A percentile compares a stretch with the other conserved stretches of the same genome.
Conservation (phyloP, 1,140 invertebrate genomes). For the Solenopsis fugax region DNA sequence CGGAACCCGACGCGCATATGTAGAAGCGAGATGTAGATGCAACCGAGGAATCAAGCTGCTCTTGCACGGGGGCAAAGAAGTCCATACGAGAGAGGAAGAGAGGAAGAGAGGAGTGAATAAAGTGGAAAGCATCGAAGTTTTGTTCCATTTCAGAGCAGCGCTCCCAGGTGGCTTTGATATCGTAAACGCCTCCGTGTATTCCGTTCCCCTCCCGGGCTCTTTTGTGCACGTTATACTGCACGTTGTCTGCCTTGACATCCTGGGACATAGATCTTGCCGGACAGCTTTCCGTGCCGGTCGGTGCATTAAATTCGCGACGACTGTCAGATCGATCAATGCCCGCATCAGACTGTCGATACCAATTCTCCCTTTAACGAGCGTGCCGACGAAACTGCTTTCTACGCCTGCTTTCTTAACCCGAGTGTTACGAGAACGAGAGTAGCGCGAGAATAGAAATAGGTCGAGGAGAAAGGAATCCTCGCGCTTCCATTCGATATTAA, state of each 20-base stretch:
- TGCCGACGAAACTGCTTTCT: slow-evolving; percentile 17
- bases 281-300: slow-evolving; percentile 14
- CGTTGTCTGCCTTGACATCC: slow-evolving; percentile 25
- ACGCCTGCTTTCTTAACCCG: slow-evolving; percentile 3
- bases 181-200: slow-evolving; percentile 55
- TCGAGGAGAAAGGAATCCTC: not conserved
- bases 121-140: slow-evolving; percentile 53
- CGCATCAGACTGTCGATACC: slow-evolving; percentile 52
- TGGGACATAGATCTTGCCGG: slow-evolving; percentile 44
- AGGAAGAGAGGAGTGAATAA: not conserved
- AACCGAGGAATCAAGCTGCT: slow-evolving; percentile 35
- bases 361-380: slow-evolving; percentile 31
- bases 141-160: slow-evolving; percentile 62
- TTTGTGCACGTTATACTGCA: slow-evolving; percentile 49
- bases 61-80: slow-evolving; percentile 21
- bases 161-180: slow-evolving; percentile 62
- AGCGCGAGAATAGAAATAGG: not conserved
- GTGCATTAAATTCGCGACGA: slow-evolving; percentile 48
- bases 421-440: not conserved
- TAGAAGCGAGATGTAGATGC: slow-evolving; percentile 34
- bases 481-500: not conserved
- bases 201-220: slow-evolving; percentile 38
- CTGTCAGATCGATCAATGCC: slow-evolving; percentile 41
- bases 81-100: not conserved
- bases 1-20: slow-evolving; percentile 7